Evolutionary conservation across 1,140 invertebrate species (phyloP), one percentile per base, ranked within the genome.

Genomic region (Drosophila nebulosa): DNA sequence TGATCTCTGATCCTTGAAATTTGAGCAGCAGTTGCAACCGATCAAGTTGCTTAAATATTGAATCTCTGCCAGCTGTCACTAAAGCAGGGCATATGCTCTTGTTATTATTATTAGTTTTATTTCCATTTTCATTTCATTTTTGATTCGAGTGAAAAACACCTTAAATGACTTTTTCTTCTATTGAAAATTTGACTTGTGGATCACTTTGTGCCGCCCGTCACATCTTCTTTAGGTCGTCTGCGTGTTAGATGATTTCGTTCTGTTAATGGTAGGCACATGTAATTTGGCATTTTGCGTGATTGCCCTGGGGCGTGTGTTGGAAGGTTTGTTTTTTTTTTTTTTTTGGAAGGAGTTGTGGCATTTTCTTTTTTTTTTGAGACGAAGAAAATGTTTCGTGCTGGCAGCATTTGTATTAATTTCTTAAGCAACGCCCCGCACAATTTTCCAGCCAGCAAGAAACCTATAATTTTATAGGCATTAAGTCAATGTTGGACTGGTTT

Each of bases 211-310:
- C 55, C 36, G 73, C n/a, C 18, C 18, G 50, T 16, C 42, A 39
- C n/a, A n/a, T n/a, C 46, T 42, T 22, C 14, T 30, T 46, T 35
- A 46, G 36, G n/a, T 59, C 60, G 56, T 64, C 74, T 88, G 83
- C 83, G 83, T 86, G 83, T 86, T 88, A 81, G 81, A 88, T 71
- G 81, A 75, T 70, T 81, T 86, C 81, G 83, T 90, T 86, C 78
- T 67, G 64, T 78, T 89, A 90, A 90, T 81, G 80, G 80, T 89
- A 71, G 83, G 71, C 68, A 79, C 75, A 76, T 83, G 83, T 88
- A 83, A 88, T 88, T 88, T 88, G 78, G 86, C 79, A 80, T 88
- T 83, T 90, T 90, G 88, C 88, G 88, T 90, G 88, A 90, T 90
- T 88, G 88, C 88, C 69, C 51, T 70, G 88, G 88, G 83, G 88